Evolutionary conservation across 1,140 invertebrate species (phyloP).

Genomic region (Euura lappo): DNA sequence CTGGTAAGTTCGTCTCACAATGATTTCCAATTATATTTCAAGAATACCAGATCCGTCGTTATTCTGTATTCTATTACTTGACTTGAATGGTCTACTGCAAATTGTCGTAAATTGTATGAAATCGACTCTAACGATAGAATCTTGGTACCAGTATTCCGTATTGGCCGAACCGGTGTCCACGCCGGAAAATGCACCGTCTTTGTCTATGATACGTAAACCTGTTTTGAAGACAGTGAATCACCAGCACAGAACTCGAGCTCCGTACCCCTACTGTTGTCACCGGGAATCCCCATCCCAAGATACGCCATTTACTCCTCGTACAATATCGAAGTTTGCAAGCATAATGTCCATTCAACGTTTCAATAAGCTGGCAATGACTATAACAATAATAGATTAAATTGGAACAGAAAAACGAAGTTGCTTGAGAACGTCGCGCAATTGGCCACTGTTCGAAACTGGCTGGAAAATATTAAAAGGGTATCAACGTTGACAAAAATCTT

Average conservation of each 20-base stretch:
- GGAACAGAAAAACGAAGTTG: neutral
- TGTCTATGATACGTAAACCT: neutral
- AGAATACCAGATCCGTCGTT: too few species aligned
- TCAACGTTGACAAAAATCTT: slow-evolving; percentile 2
- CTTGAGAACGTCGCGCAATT: neutral
- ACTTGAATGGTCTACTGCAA: too few species aligned
- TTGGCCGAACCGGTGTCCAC: too few species aligned
- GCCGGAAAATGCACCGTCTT: neutral
- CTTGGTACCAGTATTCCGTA: too few species aligned
- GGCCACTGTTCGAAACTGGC: slow-evolving; percentile 7
- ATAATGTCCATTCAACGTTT: slow-evolving; percentile 1
- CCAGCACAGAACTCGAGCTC: neutral
- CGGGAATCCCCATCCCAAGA: neutral
- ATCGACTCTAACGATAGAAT: too few species aligned
- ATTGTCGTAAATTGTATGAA: too few species aligned
- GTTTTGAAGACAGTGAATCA: neutral
- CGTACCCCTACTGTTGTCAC: neutral
- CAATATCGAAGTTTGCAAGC: slow-evolving; percentile 3
- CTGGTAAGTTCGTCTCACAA: slow-evolving; percentile 61
- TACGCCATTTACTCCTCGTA: neutral
- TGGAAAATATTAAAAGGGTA: neutral
- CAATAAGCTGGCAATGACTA: neutral
- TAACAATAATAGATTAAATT: neutral
- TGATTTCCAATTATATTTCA: too few species aligned
- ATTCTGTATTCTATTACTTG: too few species aligned